Percentiles rank a stretch among this genome's conserved stretches.
Evolutionary conservation across 2,113 vertebrate genomes (phyloP).

Genomic region (Perccottus glenii): DNA sequence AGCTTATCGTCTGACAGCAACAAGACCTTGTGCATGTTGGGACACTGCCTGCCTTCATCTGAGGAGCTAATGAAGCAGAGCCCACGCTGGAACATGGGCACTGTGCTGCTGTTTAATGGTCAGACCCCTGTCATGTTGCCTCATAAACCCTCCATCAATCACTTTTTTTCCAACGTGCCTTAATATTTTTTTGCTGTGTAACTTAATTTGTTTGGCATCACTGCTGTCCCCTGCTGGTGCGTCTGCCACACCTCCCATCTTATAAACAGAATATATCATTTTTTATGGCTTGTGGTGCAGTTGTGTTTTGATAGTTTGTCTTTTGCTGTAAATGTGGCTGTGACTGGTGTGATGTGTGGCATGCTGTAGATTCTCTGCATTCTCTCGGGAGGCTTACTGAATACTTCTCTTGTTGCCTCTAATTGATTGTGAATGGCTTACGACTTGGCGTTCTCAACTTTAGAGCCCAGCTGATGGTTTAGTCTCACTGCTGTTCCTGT

Average conservation of each 20-base stretch:
- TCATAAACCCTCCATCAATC: neutral
- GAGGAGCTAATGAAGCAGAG: slow-evolving; percentile 82
- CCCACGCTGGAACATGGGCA: slow-evolving; percentile 88
- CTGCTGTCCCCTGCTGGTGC: slow-evolving; percentile 31
- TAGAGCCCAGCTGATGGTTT: slow-evolving; percentile 39
- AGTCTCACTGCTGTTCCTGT: slow-evolving; percentile 11
- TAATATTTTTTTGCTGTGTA: neutral
- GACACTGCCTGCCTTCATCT: slow-evolving; percentile 82
- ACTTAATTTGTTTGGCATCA: neutral
- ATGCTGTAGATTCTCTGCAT: slow-evolving; percentile 55
- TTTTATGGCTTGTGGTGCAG: slow-evolving; percentile 11
- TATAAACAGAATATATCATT: neutral
- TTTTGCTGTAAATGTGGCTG: slow-evolving; percentile 12
- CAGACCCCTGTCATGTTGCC: neutral
- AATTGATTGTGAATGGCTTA: slow-evolving; percentile 53
- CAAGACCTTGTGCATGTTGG: slow-evolving; percentile 95
- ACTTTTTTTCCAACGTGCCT: neutral
- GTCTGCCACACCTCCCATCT: neutral
- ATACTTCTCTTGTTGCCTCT: slow-evolving; percentile 51
- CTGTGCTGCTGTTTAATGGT: slow-evolving; percentile 76
- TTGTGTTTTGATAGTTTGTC: slow-evolving; percentile 18
- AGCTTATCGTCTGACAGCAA: slow-evolving; percentile 95
- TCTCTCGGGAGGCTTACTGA: slow-evolving; percentile 48
- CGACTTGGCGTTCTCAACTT: slow-evolving; percentile 36
- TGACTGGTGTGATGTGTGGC: slow-evolving; percentile 20